Conservation (phyloP, 2,113 vertebrate genomes). For the Hemicordylus capensis region DNA sequence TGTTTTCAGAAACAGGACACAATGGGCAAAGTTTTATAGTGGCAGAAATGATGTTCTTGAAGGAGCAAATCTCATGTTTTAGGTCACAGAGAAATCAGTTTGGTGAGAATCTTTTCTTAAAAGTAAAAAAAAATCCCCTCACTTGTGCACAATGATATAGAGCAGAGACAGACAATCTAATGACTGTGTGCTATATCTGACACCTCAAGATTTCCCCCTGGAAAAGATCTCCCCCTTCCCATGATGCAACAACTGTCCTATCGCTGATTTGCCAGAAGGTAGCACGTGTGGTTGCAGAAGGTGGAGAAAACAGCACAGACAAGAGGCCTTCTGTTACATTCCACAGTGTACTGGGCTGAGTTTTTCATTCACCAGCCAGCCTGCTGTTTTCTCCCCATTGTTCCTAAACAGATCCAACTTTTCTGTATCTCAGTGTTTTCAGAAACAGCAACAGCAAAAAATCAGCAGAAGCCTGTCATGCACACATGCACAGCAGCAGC, state of each 20-base stretch:
- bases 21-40: fast-evolving
- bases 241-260: background rate
- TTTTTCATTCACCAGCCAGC: background rate
- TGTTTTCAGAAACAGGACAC: background rate
- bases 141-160: background rate
- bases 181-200: background rate
- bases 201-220: background rate
- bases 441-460: slow-evolving; percentile 43
- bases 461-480: slow-evolving; percentile 62
- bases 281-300: background rate
- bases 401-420: background rate
- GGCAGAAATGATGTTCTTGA: background rate
- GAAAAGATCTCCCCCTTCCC: background rate
- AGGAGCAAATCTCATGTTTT: background rate
- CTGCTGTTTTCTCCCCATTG: background rate
- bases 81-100: background rate
- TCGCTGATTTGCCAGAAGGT: no score
- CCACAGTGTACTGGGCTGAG: background rate
- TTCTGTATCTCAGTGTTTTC: slow-evolving; percentile 18
- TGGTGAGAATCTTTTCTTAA: background rate
- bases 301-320: background rate
- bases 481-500: slow-evolving; percentile 69
- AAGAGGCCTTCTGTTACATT: background rate
- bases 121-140: background rate
- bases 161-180: background rate